Base-by-base conservation (phyloP, 92 coral and sea anemone species). In the Epizoanthus stellaris region DNA sequence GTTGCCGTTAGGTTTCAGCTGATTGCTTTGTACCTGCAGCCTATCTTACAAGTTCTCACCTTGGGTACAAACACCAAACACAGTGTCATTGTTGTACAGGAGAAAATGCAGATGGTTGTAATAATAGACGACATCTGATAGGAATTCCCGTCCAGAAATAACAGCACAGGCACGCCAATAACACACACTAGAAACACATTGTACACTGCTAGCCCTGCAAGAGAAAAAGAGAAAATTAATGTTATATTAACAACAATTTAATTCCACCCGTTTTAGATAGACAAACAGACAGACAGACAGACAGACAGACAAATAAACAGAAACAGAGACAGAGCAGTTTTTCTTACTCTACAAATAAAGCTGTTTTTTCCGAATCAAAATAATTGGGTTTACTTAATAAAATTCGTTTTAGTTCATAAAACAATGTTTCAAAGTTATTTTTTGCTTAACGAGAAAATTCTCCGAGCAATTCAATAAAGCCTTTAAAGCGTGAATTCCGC, bases 61-160 rank as follows among this genome's bases (percentile, higher is more conserved):
- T 93, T 93, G 20, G 96, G 92, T 15, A 93, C 92, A 81, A 93
- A 93, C 43, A 93, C 96, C 61, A 93, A 75, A 79, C 96, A 93
- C 3, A 93, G 66, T 4, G 96, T 93, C 54, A 88, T 36, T 9
- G 96, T 93, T 30, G 96, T 93, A 61, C 96, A 88, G 40, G 89
- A 93, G 83, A 93, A 77, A 62, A 93, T 88, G 66, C 92, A 91
- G 70, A 82, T 70, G 7, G 94, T 82, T 2, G 91, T 80, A 15
- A 91, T 80, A 85, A 91, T 86, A 66, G 91, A 91, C 54, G 91
- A 82, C 14, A 88, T 73, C 70, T 91, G 85, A 84, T 91, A 81
- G 57, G 85, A 73, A 5, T 86, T 87, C 39, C 68, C 76, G 20
- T 74, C 87, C 36, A 88, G 80, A n/a, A 77, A 58, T 34, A 85